Base-by-base conservation (phyloP, 2,113 vertebrate genomes). In the Oncorhynchus mykiss region DNA sequence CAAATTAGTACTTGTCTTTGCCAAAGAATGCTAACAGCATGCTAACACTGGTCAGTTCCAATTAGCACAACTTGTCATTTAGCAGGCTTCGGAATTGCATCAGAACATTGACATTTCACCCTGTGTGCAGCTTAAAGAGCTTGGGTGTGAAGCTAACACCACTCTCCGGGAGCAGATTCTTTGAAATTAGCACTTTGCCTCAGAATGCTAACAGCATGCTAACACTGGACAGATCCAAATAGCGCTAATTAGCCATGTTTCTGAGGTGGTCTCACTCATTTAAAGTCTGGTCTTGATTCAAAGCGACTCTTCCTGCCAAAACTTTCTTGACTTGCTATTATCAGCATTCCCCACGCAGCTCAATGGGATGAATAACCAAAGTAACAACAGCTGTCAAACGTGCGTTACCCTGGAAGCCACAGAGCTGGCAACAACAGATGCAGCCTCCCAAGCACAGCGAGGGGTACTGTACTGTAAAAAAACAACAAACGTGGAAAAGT, bases 381-480 rank as follows among this genome's bases (percentile, higher is more conserved):
- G 80, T 88, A 84, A 81, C 83, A 93, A 89, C 91, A 88, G 90
- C 94, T 95, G 92, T 94, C 90, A 89, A 82, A 84, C 87, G 86
- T 1, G 24, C 78, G 91, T 96, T 94, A 89, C 95, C 91, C 86
- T 89, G 89, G 94, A 92, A 97, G 95, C 94, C 86, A 77, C 86
- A 77, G 85, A 80, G 84, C 90, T 87, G 82, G 88, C 73, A 93
- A 93, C 87, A 82, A 87, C 88, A 86, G 79, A 9, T 3, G 1
- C 80, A 86, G 80, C 79, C 76, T 18, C 72, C 71, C n/a, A 16
- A 31, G 84, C 77, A 72, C 29, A 13, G 72, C 66, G n/a, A 25
- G 70, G 79, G 62, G 74, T 60, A 69, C 18, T 57, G 75, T 79
- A 71, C 78, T 48, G 65, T 31, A 74, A 81, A 76, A 76, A 73